These are phyloP conservation scores for Lethrus apterus DNA, from an alignment of 1,140 invertebrate species.

Conservation along the genomic window DNA sequence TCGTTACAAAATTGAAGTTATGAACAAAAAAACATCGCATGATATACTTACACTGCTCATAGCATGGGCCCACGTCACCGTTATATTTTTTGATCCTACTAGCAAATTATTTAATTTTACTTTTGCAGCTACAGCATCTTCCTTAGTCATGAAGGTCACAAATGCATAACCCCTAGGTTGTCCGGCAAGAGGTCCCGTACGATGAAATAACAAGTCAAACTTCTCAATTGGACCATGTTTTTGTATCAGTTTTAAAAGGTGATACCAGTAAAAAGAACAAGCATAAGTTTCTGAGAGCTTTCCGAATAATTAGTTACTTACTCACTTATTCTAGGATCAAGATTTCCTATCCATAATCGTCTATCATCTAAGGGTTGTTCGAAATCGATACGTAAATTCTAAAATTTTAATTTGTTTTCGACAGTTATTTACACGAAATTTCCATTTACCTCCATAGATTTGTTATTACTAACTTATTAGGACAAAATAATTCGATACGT, in stretches of 20 bases:
- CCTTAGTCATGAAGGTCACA: slow-evolving; percentile 68
- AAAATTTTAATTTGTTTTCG: too few species aligned
- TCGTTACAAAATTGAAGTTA: slow-evolving; percentile 21
- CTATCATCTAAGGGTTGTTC: slow-evolving; percentile 49
- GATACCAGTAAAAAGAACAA: slow-evolving; percentile 65
- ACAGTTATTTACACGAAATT: too few species aligned
- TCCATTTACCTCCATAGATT: too few species aligned
- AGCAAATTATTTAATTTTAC: slow-evolving; percentile 65
- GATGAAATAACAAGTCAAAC: slow-evolving; percentile 91
- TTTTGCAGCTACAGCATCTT: slow-evolving; percentile 60
- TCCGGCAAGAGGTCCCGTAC: slow-evolving; percentile 76
- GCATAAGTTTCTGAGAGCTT: slow-evolving; percentile 7
- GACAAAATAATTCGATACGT: too few species aligned
- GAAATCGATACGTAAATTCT: background rate
- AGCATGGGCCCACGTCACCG: slow-evolving; percentile 76
- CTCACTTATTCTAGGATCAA: slow-evolving; percentile 83
- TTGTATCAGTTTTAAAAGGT: slow-evolving; percentile 90
- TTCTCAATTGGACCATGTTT: slow-evolving; percentile 85
- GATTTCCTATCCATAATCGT: slow-evolving; percentile 84
- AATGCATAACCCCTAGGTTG: slow-evolving; percentile 91
- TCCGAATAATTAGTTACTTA: slow-evolving; percentile 51
- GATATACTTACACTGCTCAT: slow-evolving; percentile 56
- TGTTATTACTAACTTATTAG: too few species aligned
- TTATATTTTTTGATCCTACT: slow-evolving; percentile 65
- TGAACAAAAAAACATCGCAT: too few species aligned